Percentiles rank a stretch among this genome's conserved stretches.
Conservation (phyloP, 2,888 invertebrate species). For the Parnassius apollo region DNA sequence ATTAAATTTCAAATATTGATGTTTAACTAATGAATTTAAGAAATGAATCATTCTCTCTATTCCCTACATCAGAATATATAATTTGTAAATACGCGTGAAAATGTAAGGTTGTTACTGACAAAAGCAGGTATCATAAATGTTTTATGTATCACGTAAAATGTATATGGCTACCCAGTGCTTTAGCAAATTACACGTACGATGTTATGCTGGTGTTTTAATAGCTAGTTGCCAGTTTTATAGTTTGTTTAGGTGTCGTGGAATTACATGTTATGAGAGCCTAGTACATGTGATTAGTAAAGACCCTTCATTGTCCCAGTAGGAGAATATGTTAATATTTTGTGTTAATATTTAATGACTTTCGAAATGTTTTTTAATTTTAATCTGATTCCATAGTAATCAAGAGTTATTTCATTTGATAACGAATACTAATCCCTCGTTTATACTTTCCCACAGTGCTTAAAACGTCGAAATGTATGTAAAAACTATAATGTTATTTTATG, state of each 20-base stretch:
- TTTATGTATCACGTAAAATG: constrained; percentile 28
- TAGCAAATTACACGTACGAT: constrained; percentile 26
- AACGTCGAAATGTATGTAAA: too few relatives aligned
- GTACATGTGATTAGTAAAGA: constrained; percentile 24
- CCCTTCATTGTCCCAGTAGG: constrained; percentile 17
- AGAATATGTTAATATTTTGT: constrained; percentile 13
- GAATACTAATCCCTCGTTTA: too few relatives aligned
- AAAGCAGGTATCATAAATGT: constrained; percentile 25
- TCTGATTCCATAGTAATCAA: too few relatives aligned
- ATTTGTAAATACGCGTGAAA: constrained; percentile 1
- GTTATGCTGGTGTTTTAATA: constrained; percentile 25
- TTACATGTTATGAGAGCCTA: constrained; percentile 24
- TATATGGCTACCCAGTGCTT: constrained; percentile 26
- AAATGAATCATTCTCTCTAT: too few relatives aligned
- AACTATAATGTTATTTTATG: too few relatives aligned
- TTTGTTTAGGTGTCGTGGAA: constrained; percentile 28
- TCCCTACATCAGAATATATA: too few relatives aligned
- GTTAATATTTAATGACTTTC: constrained; percentile 2
- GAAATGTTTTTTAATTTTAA: constrained; percentile 15
- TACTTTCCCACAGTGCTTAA: too few relatives aligned
- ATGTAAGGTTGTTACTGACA: constrained; percentile 20
- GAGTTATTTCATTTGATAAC: too few relatives aligned
- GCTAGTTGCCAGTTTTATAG: constrained; percentile 29
- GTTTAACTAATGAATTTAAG: too few relatives aligned
- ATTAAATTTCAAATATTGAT: too few relatives aligned